Percentiles rank a stretch among this genome's conserved stretches.
These are phyloP conservation scores for Nesospiza acunhae DNA, from an alignment of 2,113 vertebrate genomes.

Conservation along the genomic window DNA sequence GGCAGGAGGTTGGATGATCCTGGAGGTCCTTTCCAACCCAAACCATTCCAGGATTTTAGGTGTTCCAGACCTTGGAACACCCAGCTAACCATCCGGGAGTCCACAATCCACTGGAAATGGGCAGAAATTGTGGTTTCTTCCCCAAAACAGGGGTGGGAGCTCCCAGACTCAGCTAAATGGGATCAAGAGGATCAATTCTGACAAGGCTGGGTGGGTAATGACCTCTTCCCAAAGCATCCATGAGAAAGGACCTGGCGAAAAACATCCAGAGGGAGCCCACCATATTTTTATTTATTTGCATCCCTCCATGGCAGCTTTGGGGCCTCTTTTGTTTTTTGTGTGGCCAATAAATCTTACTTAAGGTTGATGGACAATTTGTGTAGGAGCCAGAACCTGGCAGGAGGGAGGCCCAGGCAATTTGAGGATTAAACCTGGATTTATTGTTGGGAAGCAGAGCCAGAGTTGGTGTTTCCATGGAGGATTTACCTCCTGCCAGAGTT, in stretches of 20 bases:
- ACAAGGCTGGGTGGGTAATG: neutral
- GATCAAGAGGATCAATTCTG: neutral
- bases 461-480: neutral
- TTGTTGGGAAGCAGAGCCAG: neutral
- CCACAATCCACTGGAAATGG: neutral
- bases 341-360: neutral
- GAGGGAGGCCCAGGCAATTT: neutral
- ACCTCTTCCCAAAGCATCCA: neutral
- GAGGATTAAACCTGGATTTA: slow-evolving; percentile 5
- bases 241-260: neutral
- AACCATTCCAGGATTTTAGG: neutral
- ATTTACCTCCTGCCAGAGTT: neutral
- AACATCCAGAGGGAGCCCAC: neutral
- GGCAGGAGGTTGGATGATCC: neutral
- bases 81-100: neutral
- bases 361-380: neutral
- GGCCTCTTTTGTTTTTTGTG: neutral
- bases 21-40: neutral
- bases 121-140: neutral
- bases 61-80: neutral
- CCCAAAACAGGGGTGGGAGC: neutral
- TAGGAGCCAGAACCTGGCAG: slow-evolving; percentile 1
- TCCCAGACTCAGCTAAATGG: neutral
- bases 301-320: neutral
- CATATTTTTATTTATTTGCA: too few relatives aligned